A percentile compares a stretch with the other conserved stretches of the same genome.
phyloP scores from a whole-genome alignment of 2,797 vertebrate species.

The Etheostoma nigrum region DNA sequence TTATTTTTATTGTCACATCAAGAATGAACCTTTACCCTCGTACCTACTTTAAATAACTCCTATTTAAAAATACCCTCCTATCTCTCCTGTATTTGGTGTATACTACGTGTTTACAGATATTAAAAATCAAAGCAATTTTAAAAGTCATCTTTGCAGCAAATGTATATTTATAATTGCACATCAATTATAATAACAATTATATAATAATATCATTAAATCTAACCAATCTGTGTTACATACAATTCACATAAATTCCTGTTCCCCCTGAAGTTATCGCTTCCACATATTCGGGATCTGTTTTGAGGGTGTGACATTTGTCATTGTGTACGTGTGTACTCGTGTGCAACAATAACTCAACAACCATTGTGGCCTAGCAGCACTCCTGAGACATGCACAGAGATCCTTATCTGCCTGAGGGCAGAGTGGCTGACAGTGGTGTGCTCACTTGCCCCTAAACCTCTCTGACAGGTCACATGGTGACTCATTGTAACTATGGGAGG shows the following conservation, averaged over 20 bases:
- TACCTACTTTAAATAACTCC: not conserved
- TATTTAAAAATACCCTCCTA: not conserved
- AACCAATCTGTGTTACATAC: not conserved
- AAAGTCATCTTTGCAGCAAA: not conserved
- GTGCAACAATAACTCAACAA: conserved; percentile 34
- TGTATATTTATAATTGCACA: not conserved
- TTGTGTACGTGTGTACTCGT: not conserved
- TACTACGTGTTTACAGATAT: not conserved
- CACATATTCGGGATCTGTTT: conserved; percentile 10
- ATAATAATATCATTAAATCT: not conserved
- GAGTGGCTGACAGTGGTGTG: conserved; percentile 44
- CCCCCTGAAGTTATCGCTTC: not conserved
- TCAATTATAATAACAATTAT: no score
- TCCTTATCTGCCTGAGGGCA: conserved; percentile 41
- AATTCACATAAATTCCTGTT: not conserved
- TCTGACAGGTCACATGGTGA: conserved; percentile 74
- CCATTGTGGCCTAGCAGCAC: conserved; percentile 25
- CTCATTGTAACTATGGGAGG: conserved; percentile 56
- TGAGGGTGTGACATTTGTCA: conserved; percentile 31
- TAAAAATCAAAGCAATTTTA: not conserved
- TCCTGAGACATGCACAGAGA: conserved; percentile 42
- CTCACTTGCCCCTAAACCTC: conserved; percentile 58
- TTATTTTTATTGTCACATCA: not conserved
- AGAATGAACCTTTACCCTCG: not conserved
- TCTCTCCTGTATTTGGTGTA: not conserved